These are phyloP conservation scores for Cavia aperea DNA, from an alignment of 2,113 vertebrate genomes.

Conservation along the genomic window DNA sequence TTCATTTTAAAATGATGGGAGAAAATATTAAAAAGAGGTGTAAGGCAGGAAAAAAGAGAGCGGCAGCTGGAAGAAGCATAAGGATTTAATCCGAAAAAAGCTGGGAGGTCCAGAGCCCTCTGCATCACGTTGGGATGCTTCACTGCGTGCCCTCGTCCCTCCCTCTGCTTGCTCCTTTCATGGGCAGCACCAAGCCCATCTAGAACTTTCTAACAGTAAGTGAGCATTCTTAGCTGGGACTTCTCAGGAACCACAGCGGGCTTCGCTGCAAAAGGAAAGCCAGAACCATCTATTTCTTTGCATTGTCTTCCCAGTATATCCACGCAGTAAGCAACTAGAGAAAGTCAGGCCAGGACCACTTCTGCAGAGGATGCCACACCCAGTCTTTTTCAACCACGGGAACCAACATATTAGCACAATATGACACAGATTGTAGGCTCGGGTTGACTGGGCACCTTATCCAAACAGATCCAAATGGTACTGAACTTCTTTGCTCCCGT, in stretches of 20 bases:
- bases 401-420: not conserved
- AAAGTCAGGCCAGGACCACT: not conserved
- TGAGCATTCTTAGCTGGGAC: not conserved
- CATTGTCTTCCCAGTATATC: not conserved
- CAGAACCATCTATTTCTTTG: not conserved
- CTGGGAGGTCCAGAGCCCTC: slow-evolving; percentile 45
- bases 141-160: not conserved
- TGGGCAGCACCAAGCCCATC: not conserved
- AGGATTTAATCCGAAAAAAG: slow-evolving; percentile 47
- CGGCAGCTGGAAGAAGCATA: slow-evolving; percentile 39
- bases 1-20: slow-evolving; percentile 57
- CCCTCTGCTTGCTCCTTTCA: slow-evolving; percentile 15
- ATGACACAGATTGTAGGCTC: not conserved
- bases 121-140: slow-evolving; percentile 35
- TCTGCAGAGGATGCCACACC: not conserved
- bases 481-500: not conserved
- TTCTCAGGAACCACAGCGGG: not conserved
- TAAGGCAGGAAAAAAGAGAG: slow-evolving; percentile 35
- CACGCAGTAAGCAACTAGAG: not conserved
- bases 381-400: not conserved
- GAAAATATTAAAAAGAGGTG: slow-evolving; percentile 60
- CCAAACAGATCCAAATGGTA: slow-evolving; percentile 4
- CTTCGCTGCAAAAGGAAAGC: not conserved
- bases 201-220: not conserved
- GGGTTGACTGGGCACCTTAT: not conserved